Conservation (phyloP, 2,888 invertebrate genomes). For the Endotricha flammealis region DNA sequence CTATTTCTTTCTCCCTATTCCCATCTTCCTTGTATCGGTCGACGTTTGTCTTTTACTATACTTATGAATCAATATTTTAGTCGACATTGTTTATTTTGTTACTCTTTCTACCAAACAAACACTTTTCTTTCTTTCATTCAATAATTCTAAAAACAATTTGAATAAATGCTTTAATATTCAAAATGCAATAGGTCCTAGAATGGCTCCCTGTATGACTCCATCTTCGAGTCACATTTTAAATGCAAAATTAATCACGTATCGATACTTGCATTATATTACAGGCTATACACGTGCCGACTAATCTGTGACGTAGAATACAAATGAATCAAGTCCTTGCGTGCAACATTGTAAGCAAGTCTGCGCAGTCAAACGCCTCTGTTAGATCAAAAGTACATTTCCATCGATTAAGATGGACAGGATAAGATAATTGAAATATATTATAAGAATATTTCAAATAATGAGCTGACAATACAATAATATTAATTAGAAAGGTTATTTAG, state of each 20-base stretch:
- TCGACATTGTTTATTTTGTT: no score
- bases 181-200: slow-evolving; percentile 25
- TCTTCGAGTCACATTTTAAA: slow-evolving; percentile 7
- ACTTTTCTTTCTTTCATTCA: no score
- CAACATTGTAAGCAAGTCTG: slow-evolving; percentile 30
- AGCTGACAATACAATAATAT: no score
- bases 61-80: no score
- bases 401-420: not conserved
- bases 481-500: no score
- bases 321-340: slow-evolving; percentile 17
- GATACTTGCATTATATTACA: slow-evolving; percentile 27
- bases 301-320: slow-evolving; percentile 31
- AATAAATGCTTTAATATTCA: not conserved
- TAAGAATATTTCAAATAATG: no score
- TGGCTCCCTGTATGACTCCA: slow-evolving; percentile 27
- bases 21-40: no score
- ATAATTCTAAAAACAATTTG: no score
- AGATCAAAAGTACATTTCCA: slow-evolving; percentile 27
- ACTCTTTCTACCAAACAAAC: no score
- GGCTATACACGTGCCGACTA: slow-evolving; percentile 44
- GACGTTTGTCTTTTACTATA: no score
- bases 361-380: slow-evolving; percentile 36
- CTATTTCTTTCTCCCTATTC: no score
- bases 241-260: slow-evolving; percentile 32
- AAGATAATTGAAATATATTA: not conserved